These are phyloP conservation scores for Poecile montanus DNA, from an alignment of 2,797 vertebrate species.

Conservation along the genomic window DNA sequence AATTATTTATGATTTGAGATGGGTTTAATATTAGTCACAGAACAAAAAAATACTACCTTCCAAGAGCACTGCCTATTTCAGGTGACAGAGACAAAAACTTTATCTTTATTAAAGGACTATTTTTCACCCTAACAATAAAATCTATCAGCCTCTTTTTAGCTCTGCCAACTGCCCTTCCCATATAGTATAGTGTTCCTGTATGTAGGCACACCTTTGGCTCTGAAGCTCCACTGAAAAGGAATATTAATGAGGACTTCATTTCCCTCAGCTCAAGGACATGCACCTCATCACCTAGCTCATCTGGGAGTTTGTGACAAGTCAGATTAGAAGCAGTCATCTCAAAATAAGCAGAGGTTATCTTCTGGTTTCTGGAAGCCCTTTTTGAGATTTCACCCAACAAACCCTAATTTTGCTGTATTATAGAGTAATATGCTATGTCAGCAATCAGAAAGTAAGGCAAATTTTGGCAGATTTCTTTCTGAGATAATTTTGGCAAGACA, in stretches of 20 bases:
- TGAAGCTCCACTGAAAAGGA: not conserved
- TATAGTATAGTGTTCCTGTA: not conserved
- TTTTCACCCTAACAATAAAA: not conserved
- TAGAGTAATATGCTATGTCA: not conserved
- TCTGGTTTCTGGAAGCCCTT: not conserved
- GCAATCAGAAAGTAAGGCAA: not conserved
- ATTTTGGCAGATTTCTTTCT: not conserved
- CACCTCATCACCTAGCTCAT: not conserved
- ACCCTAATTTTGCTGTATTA: not conserved
- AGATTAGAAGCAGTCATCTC: not conserved
- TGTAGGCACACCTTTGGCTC: not conserved
- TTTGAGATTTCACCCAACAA: not conserved
- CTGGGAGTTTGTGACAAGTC: not conserved
- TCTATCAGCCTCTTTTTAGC: not conserved
- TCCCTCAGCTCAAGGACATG: not conserved
- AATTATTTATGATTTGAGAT: conserved; percentile 11
- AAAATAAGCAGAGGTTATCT: not conserved
- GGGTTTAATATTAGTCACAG: not conserved
- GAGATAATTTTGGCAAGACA: not conserved
- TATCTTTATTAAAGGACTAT: not conserved
- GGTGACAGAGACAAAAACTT: not conserved
- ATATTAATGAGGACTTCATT: not conserved
- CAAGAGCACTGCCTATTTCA: not conserved
- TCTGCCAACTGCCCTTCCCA: not conserved
- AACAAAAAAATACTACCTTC: not conserved